These are phyloP conservation scores for Campylomormyrus tamandua DNA, from an alignment of 2,113 vertebrate genomes.

Conservation along the genomic window DNA sequence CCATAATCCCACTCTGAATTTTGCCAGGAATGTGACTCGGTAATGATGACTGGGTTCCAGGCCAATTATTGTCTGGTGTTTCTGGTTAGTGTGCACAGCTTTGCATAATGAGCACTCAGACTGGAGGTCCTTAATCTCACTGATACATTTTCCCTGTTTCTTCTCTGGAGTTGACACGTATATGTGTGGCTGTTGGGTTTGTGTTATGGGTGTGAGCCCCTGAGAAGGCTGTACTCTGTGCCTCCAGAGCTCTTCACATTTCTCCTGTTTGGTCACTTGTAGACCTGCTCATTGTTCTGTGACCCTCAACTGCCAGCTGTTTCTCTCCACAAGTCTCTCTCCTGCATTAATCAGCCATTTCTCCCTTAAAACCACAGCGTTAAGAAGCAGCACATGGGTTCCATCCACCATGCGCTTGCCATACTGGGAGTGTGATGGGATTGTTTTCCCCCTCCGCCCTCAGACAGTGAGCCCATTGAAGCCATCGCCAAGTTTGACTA, in stretches of 20 bases:
- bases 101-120: background rate
- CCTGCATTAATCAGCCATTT: background rate
- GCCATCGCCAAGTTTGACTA: conserved; percentile 97
- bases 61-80: background rate
- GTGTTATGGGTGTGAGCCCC: background rate
- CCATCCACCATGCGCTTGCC: background rate
- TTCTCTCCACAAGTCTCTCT: background rate
- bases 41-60: background rate
- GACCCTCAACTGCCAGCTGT: background rate
- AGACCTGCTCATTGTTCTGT: background rate
- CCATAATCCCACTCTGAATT: background rate
- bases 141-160: background rate
- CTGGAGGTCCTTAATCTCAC: background rate
- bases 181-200: background rate
- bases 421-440: background rate
- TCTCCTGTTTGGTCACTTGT: background rate
- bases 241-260: background rate
- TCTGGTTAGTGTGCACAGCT: background rate
- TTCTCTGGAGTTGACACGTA: background rate
- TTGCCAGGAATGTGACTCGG: background rate
- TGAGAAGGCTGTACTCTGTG: background rate
- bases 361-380: background rate
- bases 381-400: background rate
- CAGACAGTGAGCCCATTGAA: conserved; percentile 91
- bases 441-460: background rate